Percentiles rank a stretch among this genome's conserved stretches.
phyloP scores from a whole-genome alignment of 2,888 invertebrate genomes.

The Pseudeuparius sepicola region DNA sequence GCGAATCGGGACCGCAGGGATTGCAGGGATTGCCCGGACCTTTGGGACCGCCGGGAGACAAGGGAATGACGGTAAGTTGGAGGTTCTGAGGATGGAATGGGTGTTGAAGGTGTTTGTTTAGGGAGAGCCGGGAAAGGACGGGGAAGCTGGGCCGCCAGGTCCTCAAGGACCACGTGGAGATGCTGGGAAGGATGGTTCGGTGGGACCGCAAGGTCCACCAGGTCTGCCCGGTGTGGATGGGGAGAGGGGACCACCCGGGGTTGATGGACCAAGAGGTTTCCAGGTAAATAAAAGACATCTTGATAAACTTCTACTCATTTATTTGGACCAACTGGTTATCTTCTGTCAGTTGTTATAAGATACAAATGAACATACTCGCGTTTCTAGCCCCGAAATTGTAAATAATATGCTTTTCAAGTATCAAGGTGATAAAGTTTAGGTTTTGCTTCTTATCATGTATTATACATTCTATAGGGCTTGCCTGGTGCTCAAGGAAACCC shows the following conservation, averaged over 20 bases:
- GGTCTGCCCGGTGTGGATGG: conserved; percentile 64
- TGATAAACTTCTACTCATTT: too few relatives aligned
- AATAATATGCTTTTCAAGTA: too few relatives aligned
- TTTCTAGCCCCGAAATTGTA: too few relatives aligned
- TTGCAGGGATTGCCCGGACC: conserved; percentile 70
- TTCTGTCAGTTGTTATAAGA: neutral
- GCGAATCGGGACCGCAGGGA: conserved; percentile 72
- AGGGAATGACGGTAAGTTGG: conserved; percentile 56
- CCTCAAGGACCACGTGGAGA: conserved; percentile 69
- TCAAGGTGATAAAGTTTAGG: neutral
- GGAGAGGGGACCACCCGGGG: conserved; percentile 66
- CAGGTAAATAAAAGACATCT: conserved; percentile 56
- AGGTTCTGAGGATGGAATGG: too few relatives aligned
- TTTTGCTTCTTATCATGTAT: neutral
- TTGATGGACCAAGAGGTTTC: conserved; percentile 69
- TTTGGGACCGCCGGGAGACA: conserved; percentile 67
- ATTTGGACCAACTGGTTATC: conserved; percentile 1
- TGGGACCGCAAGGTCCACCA: conserved; percentile 64
- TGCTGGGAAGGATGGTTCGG: conserved; percentile 65
- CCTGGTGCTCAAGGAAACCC: conserved; percentile 65
- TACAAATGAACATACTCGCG: conserved; percentile 1
- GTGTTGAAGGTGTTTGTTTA: too few relatives aligned
- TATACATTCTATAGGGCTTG: conserved; percentile 40
- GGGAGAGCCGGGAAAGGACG: conserved; percentile 75
- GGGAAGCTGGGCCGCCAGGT: conserved; percentile 67